Conservation (phyloP, 2,113 vertebrate species). For the Sinocyclocheilus anshuiensis region DNA sequence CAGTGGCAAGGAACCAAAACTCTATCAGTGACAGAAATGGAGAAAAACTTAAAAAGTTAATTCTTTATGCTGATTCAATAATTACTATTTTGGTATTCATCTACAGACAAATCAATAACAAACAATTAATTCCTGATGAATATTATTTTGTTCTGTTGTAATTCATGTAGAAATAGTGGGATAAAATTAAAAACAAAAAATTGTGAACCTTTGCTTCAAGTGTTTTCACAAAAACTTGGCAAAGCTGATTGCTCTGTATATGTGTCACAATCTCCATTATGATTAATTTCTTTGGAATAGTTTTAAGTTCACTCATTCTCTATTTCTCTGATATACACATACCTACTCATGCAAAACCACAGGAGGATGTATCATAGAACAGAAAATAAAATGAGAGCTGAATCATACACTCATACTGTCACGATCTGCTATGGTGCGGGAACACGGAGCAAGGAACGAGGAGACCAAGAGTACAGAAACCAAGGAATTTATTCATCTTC, state of each 20-base stretch:
- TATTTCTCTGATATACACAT: slow-evolving; percentile 11
- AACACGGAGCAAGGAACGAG: too few relatives aligned
- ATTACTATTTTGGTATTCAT: background rate
- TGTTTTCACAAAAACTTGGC: background rate
- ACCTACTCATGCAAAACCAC: background rate
- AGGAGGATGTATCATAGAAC: background rate
- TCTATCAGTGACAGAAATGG: too few relatives aligned
- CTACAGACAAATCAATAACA: too few relatives aligned
- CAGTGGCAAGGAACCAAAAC: too few relatives aligned
- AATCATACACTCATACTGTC: slow-evolving; percentile 35
- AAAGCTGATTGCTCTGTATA: background rate
- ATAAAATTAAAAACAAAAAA: too few relatives aligned
- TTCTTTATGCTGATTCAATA: background rate
- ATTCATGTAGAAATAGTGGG: too few relatives aligned
- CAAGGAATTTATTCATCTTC: too few relatives aligned
- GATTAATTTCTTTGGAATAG: background rate
- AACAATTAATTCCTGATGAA: too few relatives aligned
- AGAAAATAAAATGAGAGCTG: slow-evolving; percentile 12
- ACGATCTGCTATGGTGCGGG: too few relatives aligned
- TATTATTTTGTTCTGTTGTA: too few relatives aligned
- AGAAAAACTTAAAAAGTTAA: background rate
- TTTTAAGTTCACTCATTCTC: background rate
- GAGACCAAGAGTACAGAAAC: too few relatives aligned
- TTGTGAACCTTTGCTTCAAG: background rate
- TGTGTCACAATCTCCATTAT: background rate